Evolutionary conservation across 2,797 vertebrate species (phyloP).

Genomic region (Chaunax sp.): DNA sequence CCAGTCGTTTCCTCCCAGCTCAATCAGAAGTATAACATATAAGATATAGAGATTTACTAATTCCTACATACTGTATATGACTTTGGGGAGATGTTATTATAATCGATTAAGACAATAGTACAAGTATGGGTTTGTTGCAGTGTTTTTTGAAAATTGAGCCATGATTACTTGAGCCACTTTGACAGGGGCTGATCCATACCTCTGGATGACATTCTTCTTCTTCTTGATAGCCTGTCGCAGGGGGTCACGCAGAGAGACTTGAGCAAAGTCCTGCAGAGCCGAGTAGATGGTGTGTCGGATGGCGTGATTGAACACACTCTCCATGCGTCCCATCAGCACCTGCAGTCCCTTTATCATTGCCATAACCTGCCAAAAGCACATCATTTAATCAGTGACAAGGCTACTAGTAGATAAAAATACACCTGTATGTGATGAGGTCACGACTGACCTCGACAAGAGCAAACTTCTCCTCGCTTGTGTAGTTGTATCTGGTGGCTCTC

Average conservation of each 20-base stretch:
- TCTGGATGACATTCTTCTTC: conserved; percentile 98
- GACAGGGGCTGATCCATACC: conserved; percentile 72
- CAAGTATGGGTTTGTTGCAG: too few species aligned
- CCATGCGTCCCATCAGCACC: conserved; percentile 98
- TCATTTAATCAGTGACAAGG: not conserved
- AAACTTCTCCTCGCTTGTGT: conserved; percentile 98
- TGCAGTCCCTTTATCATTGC: conserved; percentile 99
- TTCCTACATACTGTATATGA: too few species aligned
- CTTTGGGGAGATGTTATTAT: too few species aligned
- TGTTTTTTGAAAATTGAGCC: too few species aligned
- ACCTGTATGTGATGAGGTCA: accelerated
- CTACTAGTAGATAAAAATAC: accelerated
- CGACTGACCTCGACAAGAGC: conserved; percentile 93
- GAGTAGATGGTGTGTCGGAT: conserved; percentile 98
- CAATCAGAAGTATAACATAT: too few species aligned
- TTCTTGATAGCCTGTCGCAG: conserved; percentile 97
- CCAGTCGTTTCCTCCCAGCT: too few species aligned
- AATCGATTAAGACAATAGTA: too few species aligned
- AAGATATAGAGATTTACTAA: too few species aligned
- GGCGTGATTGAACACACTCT: conserved; percentile 98
- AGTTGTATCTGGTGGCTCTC: conserved; percentile 97
- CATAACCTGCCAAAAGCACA: conserved; percentile 87
- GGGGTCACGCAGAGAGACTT: conserved; percentile 92
- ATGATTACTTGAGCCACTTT: too few species aligned
- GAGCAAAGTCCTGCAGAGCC: conserved; percentile 96